Base-by-base conservation (phyloP, 2,113 vertebrate genomes). In the Myotis lucifugus region DNA sequence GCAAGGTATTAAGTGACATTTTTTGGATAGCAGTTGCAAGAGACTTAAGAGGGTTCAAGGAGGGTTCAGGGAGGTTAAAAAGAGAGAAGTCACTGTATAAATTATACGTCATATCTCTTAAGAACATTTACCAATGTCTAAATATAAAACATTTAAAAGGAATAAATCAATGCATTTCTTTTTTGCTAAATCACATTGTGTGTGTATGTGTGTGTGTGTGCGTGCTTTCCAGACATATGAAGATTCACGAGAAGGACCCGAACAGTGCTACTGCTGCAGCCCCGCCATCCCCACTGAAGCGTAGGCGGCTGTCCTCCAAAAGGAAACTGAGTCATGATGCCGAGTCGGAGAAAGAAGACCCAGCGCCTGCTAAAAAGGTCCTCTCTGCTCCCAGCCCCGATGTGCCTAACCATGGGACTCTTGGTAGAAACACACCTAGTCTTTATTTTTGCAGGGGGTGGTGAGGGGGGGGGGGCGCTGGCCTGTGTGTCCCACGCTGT, bases 231-330 rank as follows among this genome's bases (percentile, higher is more conserved):
- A 99, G 99, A 97, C 99, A 99, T 86, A 99, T 99, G 99, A 99
- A 99, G 98, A 99, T 99, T 95, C 99, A 99, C 0, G 99, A 99
- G 96, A 99, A 99, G 98, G 99, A 99, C 97, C 99, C 99, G 0
- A 98, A 98, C 93, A 98, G 98, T 32, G 87, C 98, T 9, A 85
- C 98, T 0, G 97, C 98, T 17, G 94, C 98, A 83, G 99, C 99
- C 25, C 99, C 99, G 11, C 99, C 99, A 0, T 99, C 99, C 2
- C 99, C 99, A 0, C 98, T 98, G 96, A 99, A 99, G 92, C 98
- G 99, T 29, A 98, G 99, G 95, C 98, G 99, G 32, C 98, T 99
- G 0, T 98, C 99, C 32, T 98, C 99, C 0, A 99, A 99, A 97
- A 98, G 99, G 85, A 99, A 99, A 94, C 98, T 98, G 54, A 99